phyloP scores from a whole-genome alignment of 2,888 invertebrate genomes.

The Lycia hirtaria region DNA sequence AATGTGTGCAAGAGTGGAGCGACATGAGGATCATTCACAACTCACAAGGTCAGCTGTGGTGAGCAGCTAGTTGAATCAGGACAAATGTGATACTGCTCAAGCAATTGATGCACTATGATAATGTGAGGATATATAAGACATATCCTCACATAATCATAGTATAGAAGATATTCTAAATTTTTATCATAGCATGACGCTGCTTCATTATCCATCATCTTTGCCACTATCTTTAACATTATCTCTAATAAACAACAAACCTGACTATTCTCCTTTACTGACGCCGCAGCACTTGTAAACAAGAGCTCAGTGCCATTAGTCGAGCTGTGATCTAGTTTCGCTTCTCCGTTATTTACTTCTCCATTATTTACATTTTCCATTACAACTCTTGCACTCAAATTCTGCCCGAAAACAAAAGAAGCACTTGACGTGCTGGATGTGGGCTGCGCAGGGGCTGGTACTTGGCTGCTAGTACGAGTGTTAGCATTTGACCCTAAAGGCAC shows the following conservation, averaged over 20 bases:
- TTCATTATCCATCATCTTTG: no score
- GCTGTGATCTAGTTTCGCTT: slow-evolving; percentile 67
- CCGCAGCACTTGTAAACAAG: slow-evolving; percentile 90
- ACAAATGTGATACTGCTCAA: no score
- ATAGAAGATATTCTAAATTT: no score
- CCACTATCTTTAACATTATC: no score
- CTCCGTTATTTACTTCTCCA: slow-evolving; percentile 81
- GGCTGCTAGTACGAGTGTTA: slow-evolving; percentile 71
- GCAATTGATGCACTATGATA: no score
- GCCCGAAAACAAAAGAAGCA: slow-evolving; percentile 93
- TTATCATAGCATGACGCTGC: no score
- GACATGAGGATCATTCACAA: no score
- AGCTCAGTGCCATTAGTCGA: slow-evolving; percentile 87
- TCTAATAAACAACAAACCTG: slow-evolving; percentile 54
- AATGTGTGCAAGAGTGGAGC: no score
- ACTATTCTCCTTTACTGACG: slow-evolving; percentile 78
- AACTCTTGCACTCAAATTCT: slow-evolving; percentile 95
- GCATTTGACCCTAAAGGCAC: slow-evolving; percentile 72
- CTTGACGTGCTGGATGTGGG: slow-evolving; percentile 74
- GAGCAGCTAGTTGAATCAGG: no score
- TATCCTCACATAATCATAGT: no score
- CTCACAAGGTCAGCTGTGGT: no score
- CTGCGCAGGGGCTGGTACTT: slow-evolving; percentile 78
- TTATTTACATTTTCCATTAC: slow-evolving; percentile 85
- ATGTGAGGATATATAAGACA: no score